Evolutionary conservation across 2,797 vertebrate genomes (phyloP), one percentile per base, ranked within the genome.

Genomic region (Anguilla obscura): DNA sequence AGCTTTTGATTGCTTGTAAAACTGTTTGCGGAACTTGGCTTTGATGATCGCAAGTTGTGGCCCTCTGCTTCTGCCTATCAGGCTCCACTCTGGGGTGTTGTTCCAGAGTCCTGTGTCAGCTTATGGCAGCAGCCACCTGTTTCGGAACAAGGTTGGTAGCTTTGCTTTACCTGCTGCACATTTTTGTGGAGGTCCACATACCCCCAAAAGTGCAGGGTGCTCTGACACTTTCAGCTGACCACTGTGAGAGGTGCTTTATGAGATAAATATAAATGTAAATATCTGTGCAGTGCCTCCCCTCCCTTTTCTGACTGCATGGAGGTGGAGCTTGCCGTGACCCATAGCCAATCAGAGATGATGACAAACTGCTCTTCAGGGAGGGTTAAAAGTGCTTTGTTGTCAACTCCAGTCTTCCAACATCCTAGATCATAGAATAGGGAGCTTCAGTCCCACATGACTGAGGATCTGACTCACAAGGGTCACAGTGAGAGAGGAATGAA

Each of bases 1-100:
- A 87, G 58, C 80, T 50, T 56, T 87, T 84, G 33, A 66, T 69
- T 84, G 60, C 79, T 50, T 84, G 45, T 69, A 69, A 69, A 87
- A 52, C 58, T 30, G 24, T 83, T 87, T 63, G 79, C 79, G 45
- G 45, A 50, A 82, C 79, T 50, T 48, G 79, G 7, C 79, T 82
- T 82, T 82, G 45, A 82, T 82, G 40, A 82, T 50, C 2, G 40
- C 12, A 12, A 50, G 79, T 12, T 14, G 40, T 82, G 79, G 79
- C n/a, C 63, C 60, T 87, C 1, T 69, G 80, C 1, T 52, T 27
- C 40, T 52, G 83, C 63, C 50, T 18, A n/a, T 56, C 9, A 6
- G 63, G 60, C 21, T 24, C 48, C 21, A 40, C 50, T 54, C 9
- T 3, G 30, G 16, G 27, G 45, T 3, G 45, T 50, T 48, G 40